Percentiles rank a stretch among this genome's conserved stretches.
Conservation (phyloP, 1,140 invertebrate species). For the Trissolcus basalis region DNA sequence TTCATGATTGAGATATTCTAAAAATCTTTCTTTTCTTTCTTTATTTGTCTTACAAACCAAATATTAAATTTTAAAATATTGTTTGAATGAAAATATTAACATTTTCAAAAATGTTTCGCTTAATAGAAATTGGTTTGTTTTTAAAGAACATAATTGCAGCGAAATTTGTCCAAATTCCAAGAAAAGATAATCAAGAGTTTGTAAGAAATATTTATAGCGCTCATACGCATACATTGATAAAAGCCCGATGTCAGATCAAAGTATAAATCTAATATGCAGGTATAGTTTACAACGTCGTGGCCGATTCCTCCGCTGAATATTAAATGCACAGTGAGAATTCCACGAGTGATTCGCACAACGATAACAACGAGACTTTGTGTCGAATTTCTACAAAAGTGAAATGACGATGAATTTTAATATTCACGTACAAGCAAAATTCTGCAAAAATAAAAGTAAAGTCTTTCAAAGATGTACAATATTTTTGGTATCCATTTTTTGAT, state of each 20-base stretch:
- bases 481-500: not conserved
- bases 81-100: too few relatives aligned
- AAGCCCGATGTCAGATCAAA: slow-evolving; percentile 11
- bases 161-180: too few relatives aligned
- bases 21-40: too few relatives aligned
- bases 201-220: not conserved
- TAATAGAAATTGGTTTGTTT: too few relatives aligned
- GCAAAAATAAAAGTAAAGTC: not conserved
- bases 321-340: slow-evolving; percentile 47
- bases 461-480: slow-evolving; percentile 3
- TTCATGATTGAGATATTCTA: too few relatives aligned
- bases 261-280: slow-evolving; percentile 37
- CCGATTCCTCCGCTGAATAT: slow-evolving; percentile 41
- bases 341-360: slow-evolving; percentile 34
- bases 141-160: too few relatives aligned
- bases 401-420: slow-evolving; percentile 48
- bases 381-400: slow-evolving; percentile 45
- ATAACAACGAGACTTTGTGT: slow-evolving; percentile 23
- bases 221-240: too few relatives aligned
- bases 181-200: not conserved
- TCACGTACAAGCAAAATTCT: slow-evolving; percentile 15
- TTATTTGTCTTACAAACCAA: too few relatives aligned
- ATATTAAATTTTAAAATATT: too few relatives aligned
- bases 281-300: slow-evolving; percentile 31
- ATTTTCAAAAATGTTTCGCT: too few relatives aligned